Evolutionary conservation across 2,888 invertebrate genomes (phyloP).

Genomic region (Nomada ferruginata): DNA sequence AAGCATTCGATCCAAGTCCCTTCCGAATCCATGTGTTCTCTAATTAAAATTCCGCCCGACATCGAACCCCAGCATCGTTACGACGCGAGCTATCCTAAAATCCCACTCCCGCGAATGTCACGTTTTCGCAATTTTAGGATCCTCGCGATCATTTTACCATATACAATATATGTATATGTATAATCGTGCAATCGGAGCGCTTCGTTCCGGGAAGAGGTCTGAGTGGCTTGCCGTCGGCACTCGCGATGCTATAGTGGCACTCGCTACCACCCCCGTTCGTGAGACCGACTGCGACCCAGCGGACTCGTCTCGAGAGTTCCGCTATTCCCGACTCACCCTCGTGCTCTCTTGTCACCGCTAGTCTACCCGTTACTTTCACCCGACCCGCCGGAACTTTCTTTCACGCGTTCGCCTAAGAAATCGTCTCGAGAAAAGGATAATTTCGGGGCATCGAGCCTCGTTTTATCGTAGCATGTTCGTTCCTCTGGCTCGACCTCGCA

Average conservation of each 20-base stretch:
- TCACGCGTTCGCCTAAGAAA: conserved; percentile 54
- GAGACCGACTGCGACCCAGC: conserved; percentile 40
- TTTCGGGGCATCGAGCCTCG: background rate
- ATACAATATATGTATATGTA: background rate
- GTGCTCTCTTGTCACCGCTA: conserved; percentile 40
- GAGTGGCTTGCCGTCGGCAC: conserved; percentile 70
- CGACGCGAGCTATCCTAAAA: background rate
- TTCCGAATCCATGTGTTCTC: conserved; percentile 31
- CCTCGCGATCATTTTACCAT: conserved; percentile 50
- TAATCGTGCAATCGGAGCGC: conserved; percentile 63
- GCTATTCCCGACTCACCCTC: conserved; percentile 26
- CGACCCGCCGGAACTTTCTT: conserved; percentile 29
- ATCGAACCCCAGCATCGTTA: conserved; percentile 7
- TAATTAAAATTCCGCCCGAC: conserved; percentile 52
- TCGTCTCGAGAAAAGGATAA: conserved; percentile 33
- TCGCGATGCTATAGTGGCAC: conserved; percentile 64
- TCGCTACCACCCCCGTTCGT: conserved; percentile 61
- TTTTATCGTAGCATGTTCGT: too few relatives aligned
- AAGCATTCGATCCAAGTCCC: conserved; percentile 23
- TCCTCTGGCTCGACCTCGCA: background rate
- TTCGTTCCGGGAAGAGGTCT: conserved; percentile 55
- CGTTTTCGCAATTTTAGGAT: background rate
- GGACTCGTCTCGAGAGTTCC: conserved; percentile 67
- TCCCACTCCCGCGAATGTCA: background rate
- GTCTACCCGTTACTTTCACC: conserved; percentile 46